These are phyloP conservation scores for Pseudanteris insignis DNA, from an alignment of 2,888 invertebrate species.

Conservation along the genomic window DNA sequence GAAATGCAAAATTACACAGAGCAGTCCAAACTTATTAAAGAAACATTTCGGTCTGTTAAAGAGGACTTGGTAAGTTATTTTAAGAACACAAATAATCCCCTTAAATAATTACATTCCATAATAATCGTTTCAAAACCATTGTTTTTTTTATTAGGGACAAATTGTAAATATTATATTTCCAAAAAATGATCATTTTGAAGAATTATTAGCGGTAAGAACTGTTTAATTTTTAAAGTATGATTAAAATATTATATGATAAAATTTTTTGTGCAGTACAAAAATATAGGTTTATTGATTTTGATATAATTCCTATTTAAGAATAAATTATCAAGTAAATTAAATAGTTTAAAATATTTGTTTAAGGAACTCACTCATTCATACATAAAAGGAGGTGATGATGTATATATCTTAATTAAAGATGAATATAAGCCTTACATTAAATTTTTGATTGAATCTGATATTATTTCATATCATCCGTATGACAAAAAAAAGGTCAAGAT, in stretches of 20 bases:
- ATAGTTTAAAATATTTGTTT: too few relatives aligned
- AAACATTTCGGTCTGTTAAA: conserved; percentile 1
- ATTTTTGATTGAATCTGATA: conserved; percentile 55
- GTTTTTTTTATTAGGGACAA: too few relatives aligned
- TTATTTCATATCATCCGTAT: conserved; percentile 54
- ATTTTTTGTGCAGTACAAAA: too few relatives aligned
- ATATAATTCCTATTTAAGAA: too few relatives aligned
- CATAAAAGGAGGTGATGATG: conserved; percentile 56
- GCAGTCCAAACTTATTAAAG: not conserved
- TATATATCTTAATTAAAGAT: conserved; percentile 51
- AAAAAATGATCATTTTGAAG: conserved; percentile 47
- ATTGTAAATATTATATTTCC: conserved; percentile 55
- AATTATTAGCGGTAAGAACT: conserved; percentile 53
- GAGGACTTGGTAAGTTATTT: conserved; percentile 9
- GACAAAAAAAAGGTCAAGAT: conserved; percentile 56
- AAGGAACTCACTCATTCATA: conserved; percentile 50
- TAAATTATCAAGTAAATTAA: too few relatives aligned
- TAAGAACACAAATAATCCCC: too few relatives aligned
- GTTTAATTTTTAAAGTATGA: not conserved
- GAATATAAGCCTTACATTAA: conserved; percentile 44
- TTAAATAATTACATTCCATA: too few relatives aligned
- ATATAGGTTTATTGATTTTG: too few relatives aligned
- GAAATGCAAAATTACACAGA: conserved; percentile 3
- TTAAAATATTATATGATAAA: too few relatives aligned
- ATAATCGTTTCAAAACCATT: too few relatives aligned